phyloP scores from a whole-genome alignment of 2,113 vertebrate genomes.

The Sylvia atricapilla region DNA sequence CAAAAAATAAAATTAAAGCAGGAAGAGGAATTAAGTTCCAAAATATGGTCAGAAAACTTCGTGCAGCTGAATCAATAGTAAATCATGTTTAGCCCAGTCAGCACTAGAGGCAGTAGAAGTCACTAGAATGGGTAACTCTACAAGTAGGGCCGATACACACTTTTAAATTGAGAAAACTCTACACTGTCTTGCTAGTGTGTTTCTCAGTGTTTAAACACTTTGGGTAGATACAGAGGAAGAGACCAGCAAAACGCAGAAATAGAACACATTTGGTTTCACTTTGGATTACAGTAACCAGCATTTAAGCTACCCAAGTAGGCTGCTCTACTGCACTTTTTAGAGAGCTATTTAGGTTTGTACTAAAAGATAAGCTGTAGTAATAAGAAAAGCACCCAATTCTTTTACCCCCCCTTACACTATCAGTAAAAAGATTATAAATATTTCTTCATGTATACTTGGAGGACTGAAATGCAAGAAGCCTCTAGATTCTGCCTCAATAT shows the following conservation, averaged over 20 bases:
- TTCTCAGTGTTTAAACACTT: neutral
- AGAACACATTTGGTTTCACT: neutral
- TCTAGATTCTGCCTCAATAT: neutral
- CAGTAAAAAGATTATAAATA: neutral
- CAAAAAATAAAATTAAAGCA: neutral
- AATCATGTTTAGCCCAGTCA: neutral
- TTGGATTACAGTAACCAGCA: neutral
- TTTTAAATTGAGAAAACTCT: neutral
- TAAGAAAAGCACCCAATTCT: fast-evolving
- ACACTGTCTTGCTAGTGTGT: neutral
- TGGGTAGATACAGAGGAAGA: neutral
- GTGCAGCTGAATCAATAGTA: neutral
- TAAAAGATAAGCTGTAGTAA: neutral
- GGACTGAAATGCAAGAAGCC: neutral
- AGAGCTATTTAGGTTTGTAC: neutral
- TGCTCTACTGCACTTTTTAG: neutral
- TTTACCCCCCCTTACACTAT: neutral
- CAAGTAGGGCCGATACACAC: neutral
- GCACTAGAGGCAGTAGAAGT: neutral
- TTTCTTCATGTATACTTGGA: neutral
- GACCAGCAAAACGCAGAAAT: neutral
- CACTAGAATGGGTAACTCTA: neutral
- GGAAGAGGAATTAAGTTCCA: neutral
- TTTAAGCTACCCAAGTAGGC: neutral
- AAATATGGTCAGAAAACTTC: neutral